Conservation (phyloP, 2,888 invertebrate species). For the Apamea sordens region DNA sequence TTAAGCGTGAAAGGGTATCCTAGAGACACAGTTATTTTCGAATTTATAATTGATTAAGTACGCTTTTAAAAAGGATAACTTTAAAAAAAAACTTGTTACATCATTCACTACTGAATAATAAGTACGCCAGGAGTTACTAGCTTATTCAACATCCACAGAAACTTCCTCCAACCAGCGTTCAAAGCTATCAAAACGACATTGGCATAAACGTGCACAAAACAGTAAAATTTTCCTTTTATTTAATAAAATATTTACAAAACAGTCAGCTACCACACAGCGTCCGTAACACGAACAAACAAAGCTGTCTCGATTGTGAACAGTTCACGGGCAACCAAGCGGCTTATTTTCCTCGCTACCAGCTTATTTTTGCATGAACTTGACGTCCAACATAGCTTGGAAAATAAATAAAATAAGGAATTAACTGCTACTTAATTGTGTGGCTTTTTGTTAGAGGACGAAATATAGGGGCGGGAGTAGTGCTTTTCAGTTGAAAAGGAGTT, state of each 20-base stretch:
- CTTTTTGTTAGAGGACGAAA: constrained; percentile 35
- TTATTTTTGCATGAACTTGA: constrained; percentile 70
- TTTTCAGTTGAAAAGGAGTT: constrained; percentile 5
- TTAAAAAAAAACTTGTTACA: neutral
- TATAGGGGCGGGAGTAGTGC: neutral
- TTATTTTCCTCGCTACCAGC: constrained; percentile 75
- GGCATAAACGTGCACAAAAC: constrained; percentile 2
- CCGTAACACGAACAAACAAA: constrained; percentile 74
- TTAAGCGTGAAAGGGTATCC: neutral
- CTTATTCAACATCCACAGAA: neutral
- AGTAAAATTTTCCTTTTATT: neutral
- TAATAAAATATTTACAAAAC: constrained; percentile 38
- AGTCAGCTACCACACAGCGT: constrained; percentile 69
- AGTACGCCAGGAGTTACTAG: neutral
- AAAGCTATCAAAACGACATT: constrained; percentile 10
- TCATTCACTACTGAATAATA: neutral
- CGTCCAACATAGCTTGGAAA: constrained; percentile 62
- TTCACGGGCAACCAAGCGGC: constrained; percentile 74
- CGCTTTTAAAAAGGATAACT: neutral
- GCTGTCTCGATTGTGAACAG: constrained; percentile 78
- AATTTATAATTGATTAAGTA: neutral
- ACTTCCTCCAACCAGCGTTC: neutral
- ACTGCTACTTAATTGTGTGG: constrained; percentile 57
- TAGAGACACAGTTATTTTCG: neutral
- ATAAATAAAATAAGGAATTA: constrained; percentile 59